Conservation (phyloP, 2,113 vertebrate species). For the Chaetodon trifascialis region DNA sequence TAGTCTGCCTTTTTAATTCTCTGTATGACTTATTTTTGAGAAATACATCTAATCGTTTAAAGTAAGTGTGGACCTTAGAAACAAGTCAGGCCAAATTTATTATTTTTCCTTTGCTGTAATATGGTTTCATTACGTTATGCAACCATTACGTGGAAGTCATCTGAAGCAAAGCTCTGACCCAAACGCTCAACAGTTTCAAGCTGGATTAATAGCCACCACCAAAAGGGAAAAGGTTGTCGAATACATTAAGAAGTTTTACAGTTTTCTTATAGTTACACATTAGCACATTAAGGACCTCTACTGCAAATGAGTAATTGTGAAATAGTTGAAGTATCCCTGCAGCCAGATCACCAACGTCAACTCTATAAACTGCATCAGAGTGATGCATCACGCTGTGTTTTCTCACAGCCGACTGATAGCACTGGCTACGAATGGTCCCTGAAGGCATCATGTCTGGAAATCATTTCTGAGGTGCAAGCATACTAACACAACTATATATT, state of each 20-base stretch:
- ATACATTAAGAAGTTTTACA: background rate
- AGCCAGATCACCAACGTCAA: background rate
- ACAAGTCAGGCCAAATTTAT: background rate
- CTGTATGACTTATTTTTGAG: background rate
- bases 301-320: background rate
- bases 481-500: background rate
- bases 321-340: background rate
- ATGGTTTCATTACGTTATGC: constrained; percentile 2
- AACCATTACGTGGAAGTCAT: background rate
- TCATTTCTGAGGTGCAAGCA: background rate
- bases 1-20: constrained; percentile 13
- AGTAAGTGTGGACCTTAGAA: background rate
- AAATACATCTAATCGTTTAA: constrained; percentile 8
- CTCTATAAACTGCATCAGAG: background rate
- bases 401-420: constrained; percentile 5
- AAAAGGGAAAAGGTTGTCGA: background rate
- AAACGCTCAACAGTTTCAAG: background rate
- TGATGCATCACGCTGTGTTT: background rate
- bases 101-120: background rate
- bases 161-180: constrained; percentile 11
- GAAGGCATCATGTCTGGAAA: background rate
- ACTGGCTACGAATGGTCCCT: background rate
- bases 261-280: background rate
- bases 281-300: background rate
- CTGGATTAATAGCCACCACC: background rate